A percentile compares a stretch with the other conserved stretches of the same genome.
Evolutionary conservation across 2,888 invertebrate genomes (phyloP).

Genomic region (Acleris sparsana): DNA sequence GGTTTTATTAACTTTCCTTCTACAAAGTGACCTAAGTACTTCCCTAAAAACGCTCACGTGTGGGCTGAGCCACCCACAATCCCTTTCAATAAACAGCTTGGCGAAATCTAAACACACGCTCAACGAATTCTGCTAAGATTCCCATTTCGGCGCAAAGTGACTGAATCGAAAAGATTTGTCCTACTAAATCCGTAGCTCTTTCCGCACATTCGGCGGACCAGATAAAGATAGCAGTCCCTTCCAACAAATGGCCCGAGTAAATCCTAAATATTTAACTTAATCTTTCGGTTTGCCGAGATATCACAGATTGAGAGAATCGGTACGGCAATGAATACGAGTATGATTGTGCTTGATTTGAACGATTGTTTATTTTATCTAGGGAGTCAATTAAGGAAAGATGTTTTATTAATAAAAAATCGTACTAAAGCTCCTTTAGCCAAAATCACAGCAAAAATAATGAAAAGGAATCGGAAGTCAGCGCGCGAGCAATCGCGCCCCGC

Average conservation of each 20-base stretch:
- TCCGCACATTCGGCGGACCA: conserved; percentile 75
- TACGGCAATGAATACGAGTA: conserved; percentile 1
- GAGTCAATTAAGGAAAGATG: too few species aligned
- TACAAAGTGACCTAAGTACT: conserved; percentile 12
- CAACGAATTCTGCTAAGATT: conserved; percentile 74
- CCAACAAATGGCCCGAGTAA: conserved; percentile 68
- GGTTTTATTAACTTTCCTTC: conserved; percentile 3
- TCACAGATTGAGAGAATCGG: conserved; percentile 6
- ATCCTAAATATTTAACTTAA: conserved; percentile 76
- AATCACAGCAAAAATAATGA: conserved; percentile 66
- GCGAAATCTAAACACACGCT: conserved; percentile 72
- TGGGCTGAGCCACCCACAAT: conserved; percentile 47
- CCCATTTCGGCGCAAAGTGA: conserved; percentile 75
- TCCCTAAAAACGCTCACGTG: conserved; percentile 13
- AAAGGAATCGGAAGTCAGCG: conserved; percentile 67
- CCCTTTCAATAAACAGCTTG: conserved; percentile 70
- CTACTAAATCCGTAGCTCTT: conserved; percentile 75
- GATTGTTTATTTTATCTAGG: too few species aligned
- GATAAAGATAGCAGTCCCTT: conserved; percentile 77
- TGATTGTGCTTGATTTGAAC: neutral
- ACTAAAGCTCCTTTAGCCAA: conserved; percentile 38
- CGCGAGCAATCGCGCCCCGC: conserved; percentile 59
- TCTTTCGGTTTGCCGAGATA: conserved; percentile 55
- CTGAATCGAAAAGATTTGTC: conserved; percentile 80
- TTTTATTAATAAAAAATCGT: conserved; percentile 25